Evolutionary conservation across 2,888 invertebrate species (phyloP).

Genomic region (Meganola albula): DNA sequence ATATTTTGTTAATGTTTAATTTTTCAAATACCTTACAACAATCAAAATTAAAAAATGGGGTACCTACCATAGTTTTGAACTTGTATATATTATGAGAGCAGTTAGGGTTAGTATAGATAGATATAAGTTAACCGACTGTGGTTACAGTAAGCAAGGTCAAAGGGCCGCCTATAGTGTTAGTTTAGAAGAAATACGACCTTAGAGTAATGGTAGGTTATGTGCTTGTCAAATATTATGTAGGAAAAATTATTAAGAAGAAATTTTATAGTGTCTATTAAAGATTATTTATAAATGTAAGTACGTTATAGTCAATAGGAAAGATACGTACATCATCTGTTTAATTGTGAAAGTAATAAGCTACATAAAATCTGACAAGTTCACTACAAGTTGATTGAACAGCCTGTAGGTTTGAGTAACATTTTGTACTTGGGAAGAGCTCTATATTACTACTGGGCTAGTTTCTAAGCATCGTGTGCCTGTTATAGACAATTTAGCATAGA

Average conservation of each 20-base stretch:
- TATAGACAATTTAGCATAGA: constrained; percentile 58
- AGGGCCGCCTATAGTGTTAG: constrained; percentile 72
- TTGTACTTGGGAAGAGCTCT: constrained; percentile 43
- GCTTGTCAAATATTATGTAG: constrained; percentile 27
- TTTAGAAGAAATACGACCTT: constrained; percentile 35
- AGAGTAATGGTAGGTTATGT: constrained; percentile 23
- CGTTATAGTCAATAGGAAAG: no score
- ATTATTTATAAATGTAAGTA: constrained; percentile 1
- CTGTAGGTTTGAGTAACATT: constrained; percentile 44
- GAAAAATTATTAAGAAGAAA: no score
- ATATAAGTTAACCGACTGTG: constrained; percentile 55
- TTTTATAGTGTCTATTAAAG: no score
- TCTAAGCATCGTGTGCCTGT: constrained; percentile 73
- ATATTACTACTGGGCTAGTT: constrained; percentile 41
- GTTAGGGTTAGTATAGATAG: constrained; percentile 39
- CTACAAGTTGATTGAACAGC: constrained; percentile 27
- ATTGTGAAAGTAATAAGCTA: not conserved
- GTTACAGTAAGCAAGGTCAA: constrained; percentile 59
- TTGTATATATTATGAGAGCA: constrained; percentile 24
- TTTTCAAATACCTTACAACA: no score
- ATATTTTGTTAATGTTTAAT: no score
- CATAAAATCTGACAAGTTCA: constrained; percentile 28
- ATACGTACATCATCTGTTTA: not conserved
- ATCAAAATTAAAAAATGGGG: constrained; percentile 26
- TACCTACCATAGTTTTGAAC: constrained; percentile 20